Percentiles rank a stretch among this genome's conserved stretches.
Evolutionary conservation across 2,113 vertebrate species (phyloP).

Genomic region (Corythoichthys intestinalis): DNA sequence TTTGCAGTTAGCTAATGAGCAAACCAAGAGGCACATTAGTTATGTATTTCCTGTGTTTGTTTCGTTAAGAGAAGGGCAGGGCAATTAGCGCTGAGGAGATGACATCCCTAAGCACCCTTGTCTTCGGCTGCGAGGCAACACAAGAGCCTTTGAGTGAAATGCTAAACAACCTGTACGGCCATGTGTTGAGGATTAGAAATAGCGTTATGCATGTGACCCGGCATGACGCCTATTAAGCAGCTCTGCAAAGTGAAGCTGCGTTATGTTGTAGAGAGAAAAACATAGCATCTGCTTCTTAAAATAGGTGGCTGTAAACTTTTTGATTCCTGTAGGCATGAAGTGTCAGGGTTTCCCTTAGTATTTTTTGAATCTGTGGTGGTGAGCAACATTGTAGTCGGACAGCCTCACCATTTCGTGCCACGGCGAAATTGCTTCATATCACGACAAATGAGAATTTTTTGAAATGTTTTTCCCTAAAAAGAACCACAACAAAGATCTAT

Average conservation of each 20-base stretch:
- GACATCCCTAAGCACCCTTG: slow-evolving; percentile 57
- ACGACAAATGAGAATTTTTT: too few relatives aligned
- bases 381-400: too few relatives aligned
- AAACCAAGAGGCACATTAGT: slow-evolving; percentile 66
- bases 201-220: slow-evolving; percentile 23
- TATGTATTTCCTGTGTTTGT: slow-evolving; percentile 69
- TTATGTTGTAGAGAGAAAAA: slow-evolving; percentile 26
- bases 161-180: slow-evolving; percentile 56
- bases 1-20: slow-evolving; percentile 66
- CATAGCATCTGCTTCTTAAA: neutral
- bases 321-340: too few relatives aligned
- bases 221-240: slow-evolving; percentile 20
- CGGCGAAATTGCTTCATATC: too few relatives aligned
- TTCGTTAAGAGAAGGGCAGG: slow-evolving; percentile 70
- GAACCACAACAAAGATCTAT: too few relatives aligned
- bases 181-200: slow-evolving; percentile 3
- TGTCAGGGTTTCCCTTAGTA: too few relatives aligned
- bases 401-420: too few relatives aligned
- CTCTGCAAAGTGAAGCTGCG: slow-evolving; percentile 32
- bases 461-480: too few relatives aligned
- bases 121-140: slow-evolving; percentile 46
- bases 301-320: neutral
- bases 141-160: slow-evolving; percentile 51
- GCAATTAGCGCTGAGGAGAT: slow-evolving; percentile 70
- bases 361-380: too few relatives aligned